phyloP scores from a whole-genome alignment of 2,888 invertebrate genomes.

The Gortyna flavago region DNA sequence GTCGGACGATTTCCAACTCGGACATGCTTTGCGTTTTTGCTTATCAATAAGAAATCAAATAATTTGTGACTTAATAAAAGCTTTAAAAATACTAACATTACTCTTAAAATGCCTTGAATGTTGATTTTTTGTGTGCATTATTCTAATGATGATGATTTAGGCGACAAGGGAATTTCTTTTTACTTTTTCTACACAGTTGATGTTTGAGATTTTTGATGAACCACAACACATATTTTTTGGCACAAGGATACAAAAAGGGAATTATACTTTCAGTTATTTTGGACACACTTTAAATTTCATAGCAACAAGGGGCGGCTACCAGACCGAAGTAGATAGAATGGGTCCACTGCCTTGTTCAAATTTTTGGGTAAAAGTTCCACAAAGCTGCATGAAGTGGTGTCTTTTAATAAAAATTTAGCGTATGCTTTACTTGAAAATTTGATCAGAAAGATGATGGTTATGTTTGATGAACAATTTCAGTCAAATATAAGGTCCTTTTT shows the following conservation, averaged over 20 bases:
- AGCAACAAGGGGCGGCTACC: background rate
- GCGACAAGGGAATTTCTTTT: background rate
- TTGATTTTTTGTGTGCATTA: slow-evolving; percentile 19
- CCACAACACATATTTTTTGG: background rate
- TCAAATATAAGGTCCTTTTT: background rate
- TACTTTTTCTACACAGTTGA: background rate
- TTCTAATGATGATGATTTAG: background rate
- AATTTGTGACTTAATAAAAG: slow-evolving; percentile 13
- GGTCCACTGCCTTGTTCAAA: background rate
- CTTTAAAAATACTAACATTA: slow-evolving; percentile 35
- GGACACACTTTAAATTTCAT: slow-evolving; percentile 15
- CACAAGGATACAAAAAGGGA: background rate
- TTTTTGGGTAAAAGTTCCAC: background rate
- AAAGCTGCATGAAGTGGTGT: background rate
- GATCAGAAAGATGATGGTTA: background rate
- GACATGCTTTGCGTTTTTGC: slow-evolving; percentile 13
- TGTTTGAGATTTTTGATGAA: background rate
- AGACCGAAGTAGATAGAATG: background rate
- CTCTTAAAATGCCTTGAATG: slow-evolving; percentile 31
- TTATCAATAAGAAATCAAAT: background rate
- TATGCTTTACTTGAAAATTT: no score
- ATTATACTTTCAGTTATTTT: background rate
- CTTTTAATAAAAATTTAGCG: background rate
- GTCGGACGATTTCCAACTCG: background rate
- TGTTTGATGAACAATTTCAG: background rate